Base-by-base conservation (phyloP, 2,888 invertebrate genomes). In the Melinopterus prodromus region DNA sequence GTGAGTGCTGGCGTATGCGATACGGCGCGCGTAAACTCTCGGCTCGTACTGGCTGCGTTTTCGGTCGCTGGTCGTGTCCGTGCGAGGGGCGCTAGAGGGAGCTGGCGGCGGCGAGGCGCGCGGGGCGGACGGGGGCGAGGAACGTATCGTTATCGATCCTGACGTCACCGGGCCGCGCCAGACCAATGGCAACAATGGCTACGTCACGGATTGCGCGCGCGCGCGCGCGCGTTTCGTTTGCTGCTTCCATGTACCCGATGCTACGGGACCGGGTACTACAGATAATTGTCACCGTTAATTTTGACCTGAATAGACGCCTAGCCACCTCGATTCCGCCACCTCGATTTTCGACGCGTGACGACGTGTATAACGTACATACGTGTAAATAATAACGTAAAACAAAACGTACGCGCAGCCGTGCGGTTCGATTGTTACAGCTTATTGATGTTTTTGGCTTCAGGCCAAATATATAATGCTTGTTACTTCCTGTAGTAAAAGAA, bases 131-230 rank as follows among this genome's bases (percentile, higher is more conserved):
- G 83, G 84, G 84, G 84, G 85, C 84, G 86, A 85, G 85, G 84
- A 84, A 86, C 74, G 87, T 88, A 89, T 89, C 89, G 88, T 89
- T 89, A 89, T 87, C 84, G 86, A 82, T 82, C 83, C 86, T 89
- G 89, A 89, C 89, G 89, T 89, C 89, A 89, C 86, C 83, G 82
- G 53, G 79, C 81, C 82, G 82, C 82, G 77, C 84, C 83, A 82
- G 82, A 86, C 89, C 89, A 89, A 89, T 89, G 84, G 88, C 86
- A 85, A 86, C 84, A 83, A 83, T 74, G 82, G 82, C 88, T 87
- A 89, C 89, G 89, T 89, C 89, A 89, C 87, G 82, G 80, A 83
- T 85, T 87, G 87, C 87, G 88, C 87, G 87, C 88, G 88, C 87
- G 82, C 78, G 36, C 78, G 37, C 78, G 77, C 74, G 79, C 81